A percentile compares a stretch with the other conserved stretches of the same genome.
These are phyloP conservation scores for Mesoclemmys tuberculata DNA, from an alignment of 2,113 vertebrate species.

Conservation along the genomic window DNA sequence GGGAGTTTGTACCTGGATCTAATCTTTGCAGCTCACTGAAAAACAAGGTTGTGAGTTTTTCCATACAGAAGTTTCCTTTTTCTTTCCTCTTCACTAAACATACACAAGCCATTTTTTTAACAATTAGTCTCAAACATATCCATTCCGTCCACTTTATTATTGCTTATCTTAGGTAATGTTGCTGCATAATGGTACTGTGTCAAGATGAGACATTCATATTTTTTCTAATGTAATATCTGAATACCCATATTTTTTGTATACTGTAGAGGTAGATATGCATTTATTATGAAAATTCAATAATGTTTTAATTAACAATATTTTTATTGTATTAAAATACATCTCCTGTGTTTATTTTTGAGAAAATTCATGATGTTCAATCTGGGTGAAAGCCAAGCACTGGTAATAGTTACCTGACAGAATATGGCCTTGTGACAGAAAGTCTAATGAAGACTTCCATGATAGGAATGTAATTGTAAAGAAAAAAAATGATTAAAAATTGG, in stretches of 20 bases:
- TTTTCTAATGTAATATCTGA: constrained; percentile 50
- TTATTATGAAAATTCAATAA: constrained; percentile 40
- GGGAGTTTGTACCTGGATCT: background rate
- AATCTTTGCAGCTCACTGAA: background rate
- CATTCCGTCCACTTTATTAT: background rate
- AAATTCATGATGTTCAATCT: constrained; percentile 60
- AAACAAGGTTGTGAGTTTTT: background rate
- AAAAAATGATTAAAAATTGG: constrained; percentile 76
- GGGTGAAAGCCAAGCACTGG: constrained; percentile 46
- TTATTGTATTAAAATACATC: background rate
- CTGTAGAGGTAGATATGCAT: constrained; percentile 8
- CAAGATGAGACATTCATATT: constrained; percentile 12
- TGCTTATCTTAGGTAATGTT: constrained; percentile 15
- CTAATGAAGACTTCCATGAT: constrained; percentile 79
- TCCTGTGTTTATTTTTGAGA: constrained; percentile 8
- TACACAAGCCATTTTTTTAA: constrained; percentile 4
- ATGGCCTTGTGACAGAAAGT: constrained; percentile 60
- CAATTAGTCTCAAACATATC: background rate
- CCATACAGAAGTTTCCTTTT: background rate
- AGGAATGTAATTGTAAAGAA: constrained; percentile 76
- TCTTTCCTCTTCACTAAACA: constrained; percentile 2
- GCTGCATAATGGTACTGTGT: background rate
- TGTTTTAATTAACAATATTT: constrained; percentile 42
- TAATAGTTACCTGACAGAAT: constrained; percentile 64
- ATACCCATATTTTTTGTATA: background rate